Evolutionary conservation across 2,797 vertebrate species (phyloP), one percentile per base, ranked within the genome.

Genomic region (Mormyrops boulengeri): DNA sequence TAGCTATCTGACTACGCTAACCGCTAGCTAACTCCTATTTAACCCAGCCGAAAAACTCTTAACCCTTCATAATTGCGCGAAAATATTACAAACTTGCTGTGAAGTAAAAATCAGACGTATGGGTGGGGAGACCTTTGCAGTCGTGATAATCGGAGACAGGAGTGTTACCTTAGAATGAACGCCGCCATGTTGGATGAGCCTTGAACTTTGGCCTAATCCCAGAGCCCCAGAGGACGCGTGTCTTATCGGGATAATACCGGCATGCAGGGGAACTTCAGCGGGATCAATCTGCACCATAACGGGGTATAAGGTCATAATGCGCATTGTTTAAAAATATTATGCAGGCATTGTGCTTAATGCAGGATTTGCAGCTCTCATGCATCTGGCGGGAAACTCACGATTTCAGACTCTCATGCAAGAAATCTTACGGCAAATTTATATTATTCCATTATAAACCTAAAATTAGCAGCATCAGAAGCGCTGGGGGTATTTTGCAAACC

Each of bases 181-280:
- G 94, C 92, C 95, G 97, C 98, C 98, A 99, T 99, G 97, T 98
- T 98, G 96, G 92, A 93, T 94, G 91, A 89, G 91, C 88, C 92
- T 89, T 91, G 90, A 92, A 88, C 90, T 88, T 92, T 93, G 93
- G 91, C 96, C 95, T 96, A 94, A 30, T 87, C 50, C 49, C 22
- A 53, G 94, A 34, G 87, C 26, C 22, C 19, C 49, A 22, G 9
- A 22, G n/a, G 47, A 11, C 8, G 44, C 7, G 77, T 41, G 41
- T 82, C 4, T 47, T 47, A 69, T 30, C 0, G 1, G 66, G 62
- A 69, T 12, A 69, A 11, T 11, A 62, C 62, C 3, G 3, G 26
- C 22, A 30, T 69, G n/a, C 0, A 57, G 55, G 5, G 7, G 2
- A 12, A 34, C 3, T 4, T 73, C 69, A 73, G 34, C 66, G 11